Evolutionary conservation across 35 echinoderm and acorn worm species (phyloP).

Genomic region (Heliocidaris tuberculata): DNA sequence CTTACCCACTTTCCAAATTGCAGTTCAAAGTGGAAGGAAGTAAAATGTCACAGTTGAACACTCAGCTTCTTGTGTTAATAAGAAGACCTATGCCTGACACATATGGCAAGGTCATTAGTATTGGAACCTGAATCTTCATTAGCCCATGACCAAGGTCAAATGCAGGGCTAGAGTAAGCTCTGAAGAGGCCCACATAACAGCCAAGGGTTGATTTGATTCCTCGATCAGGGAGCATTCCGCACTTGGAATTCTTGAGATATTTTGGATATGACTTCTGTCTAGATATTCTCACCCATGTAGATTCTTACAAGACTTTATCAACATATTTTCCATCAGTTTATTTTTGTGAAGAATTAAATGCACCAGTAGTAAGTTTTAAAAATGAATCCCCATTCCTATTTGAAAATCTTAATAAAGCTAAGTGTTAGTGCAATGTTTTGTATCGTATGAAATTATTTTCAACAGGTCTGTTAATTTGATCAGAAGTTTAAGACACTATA

Average conservation of each 20-base stretch:
- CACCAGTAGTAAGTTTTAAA: neutral
- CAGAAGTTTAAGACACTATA: too few species aligned
- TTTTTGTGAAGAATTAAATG: too few species aligned
- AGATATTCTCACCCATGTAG: neutral
- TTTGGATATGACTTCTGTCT: neutral
- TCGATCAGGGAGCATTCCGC: neutral
- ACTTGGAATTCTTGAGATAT: neutral
- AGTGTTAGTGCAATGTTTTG: too few species aligned
- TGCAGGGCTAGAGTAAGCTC: neutral
- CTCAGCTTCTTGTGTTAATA: neutral
- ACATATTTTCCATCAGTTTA: neutral
- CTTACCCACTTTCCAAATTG: neutral
- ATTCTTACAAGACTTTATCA: neutral
- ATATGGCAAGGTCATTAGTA: neutral
- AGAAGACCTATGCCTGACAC: neutral
- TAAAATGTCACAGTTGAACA: neutral
- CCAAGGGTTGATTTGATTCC: too few species aligned
- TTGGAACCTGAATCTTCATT: neutral
- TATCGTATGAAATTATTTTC: too few species aligned
- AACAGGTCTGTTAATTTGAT: too few species aligned
- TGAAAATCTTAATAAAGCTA: too few species aligned
- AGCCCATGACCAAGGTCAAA: neutral
- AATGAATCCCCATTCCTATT: too few species aligned
- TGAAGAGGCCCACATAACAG: neutral
- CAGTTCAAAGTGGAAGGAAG: neutral